Percentiles rank a stretch among this genome's conserved stretches.
phyloP scores from a whole-genome alignment of 2,888 invertebrate genomes.

The Odontocerum albicorne region DNA sequence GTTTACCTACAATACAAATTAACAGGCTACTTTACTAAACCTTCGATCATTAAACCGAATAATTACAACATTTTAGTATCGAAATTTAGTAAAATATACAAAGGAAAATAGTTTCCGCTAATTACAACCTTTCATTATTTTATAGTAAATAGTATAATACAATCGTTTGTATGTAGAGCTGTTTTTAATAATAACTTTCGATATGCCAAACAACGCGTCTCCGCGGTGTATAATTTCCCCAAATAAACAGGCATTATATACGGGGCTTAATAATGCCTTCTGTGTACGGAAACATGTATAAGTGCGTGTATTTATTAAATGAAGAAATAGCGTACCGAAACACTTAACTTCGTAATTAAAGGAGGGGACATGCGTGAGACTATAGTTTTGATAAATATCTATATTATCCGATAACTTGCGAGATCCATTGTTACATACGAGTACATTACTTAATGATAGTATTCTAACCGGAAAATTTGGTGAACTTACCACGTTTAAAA shows the following conservation, averaged over 20 bases:
- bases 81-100: constrained; percentile 20
- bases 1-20: constrained; percentile 11
- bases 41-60: constrained; percentile 18
- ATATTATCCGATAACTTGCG: too few relatives aligned
- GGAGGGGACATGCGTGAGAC: too few relatives aligned
- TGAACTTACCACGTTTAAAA: too few relatives aligned
- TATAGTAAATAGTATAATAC: constrained; percentile 18
- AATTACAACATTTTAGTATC: constrained; percentile 19
- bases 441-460: too few relatives aligned
- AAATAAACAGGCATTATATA: constrained; percentile 13
- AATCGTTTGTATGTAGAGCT: constrained; percentile 22
- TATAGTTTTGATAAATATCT: too few relatives aligned
- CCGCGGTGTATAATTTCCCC: constrained; percentile 16
- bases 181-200: constrained; percentile 24
- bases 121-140: constrained; percentile 20
- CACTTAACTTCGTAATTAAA: too few relatives aligned
- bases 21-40: constrained; percentile 7
- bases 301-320: too few relatives aligned
- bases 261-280: too few relatives aligned
- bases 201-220: not conserved
- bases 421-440: too few relatives aligned
- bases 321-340: too few relatives aligned
- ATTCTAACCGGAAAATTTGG: too few relatives aligned
- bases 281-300: too few relatives aligned
- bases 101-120: constrained; percentile 17